Conservation (phyloP, 2,797 vertebrate genomes). For the Clarias fuscus region DNA sequence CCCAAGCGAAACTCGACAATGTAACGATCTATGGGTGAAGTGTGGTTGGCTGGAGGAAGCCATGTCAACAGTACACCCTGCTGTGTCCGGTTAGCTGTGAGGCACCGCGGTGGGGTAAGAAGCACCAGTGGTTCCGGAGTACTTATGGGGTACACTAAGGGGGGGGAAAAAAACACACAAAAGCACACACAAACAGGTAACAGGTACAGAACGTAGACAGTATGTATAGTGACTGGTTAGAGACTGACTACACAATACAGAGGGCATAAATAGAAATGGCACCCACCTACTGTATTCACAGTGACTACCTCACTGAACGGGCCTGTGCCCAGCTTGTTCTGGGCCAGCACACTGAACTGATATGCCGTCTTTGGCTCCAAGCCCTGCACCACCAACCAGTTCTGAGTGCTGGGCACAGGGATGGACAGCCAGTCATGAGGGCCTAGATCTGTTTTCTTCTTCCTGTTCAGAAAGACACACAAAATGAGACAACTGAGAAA, state of each 20-base stretch:
- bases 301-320: conserved; percentile 99
- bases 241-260: neutral
- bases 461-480: conserved; percentile 72
- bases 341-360: conserved; percentile 99
- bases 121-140: conserved; percentile 99
- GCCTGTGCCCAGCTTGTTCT: conserved; percentile 98
- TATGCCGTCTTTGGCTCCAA: conserved; percentile 96
- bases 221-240: neutral
- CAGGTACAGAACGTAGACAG: neutral
- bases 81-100: conserved; percentile 99
- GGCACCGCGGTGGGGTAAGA: conserved; percentile 99
- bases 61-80: conserved; percentile 98
- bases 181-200: neutral
- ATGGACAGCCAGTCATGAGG: conserved; percentile 98
- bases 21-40: conserved; percentile 92
- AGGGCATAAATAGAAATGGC: conserved; percentile 15
- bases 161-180: neutral
- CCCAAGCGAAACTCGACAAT: conserved; percentile 96
- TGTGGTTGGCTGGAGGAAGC: conserved; percentile 98
- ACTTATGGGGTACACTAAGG: conserved; percentile 91
- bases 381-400: conserved; percentile 89
- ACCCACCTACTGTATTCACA: conserved; percentile 95
- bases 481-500: neutral
- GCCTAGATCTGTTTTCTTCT: conserved; percentile 94
- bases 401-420: conserved; percentile 88